Base-by-base conservation (phyloP, 2,888 invertebrate species). In the Podabrus alpinus region DNA sequence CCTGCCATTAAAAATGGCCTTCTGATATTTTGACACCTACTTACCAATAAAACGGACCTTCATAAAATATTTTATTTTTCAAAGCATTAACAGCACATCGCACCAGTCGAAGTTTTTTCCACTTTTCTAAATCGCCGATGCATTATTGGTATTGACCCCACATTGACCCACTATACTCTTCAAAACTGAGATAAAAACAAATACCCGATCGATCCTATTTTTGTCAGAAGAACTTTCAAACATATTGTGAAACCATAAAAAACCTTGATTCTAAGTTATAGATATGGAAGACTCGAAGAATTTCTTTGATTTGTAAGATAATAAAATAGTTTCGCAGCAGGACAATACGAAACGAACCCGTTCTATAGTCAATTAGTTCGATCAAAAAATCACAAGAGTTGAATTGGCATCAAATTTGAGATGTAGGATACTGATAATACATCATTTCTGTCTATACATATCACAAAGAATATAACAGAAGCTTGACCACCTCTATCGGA, bases 361-460 rank as follows among this genome's bases (percentile, higher is more conserved):
- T 69, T 69, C 69, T 16, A 24, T 29, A 59, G 21, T 21, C 69
- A 60, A 69, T 60, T 59, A 19, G 66, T 66, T 15, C 25, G 66
- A 71, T 71, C 24, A 60, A 67, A 67, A 67, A 67, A 11, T 59
- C 59, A 67, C 25, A 61, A 61, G 29, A 25, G 15, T 45, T 59
- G 61, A 67, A 68, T 61, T 29, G 62, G 66, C 66, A 71, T 66
- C 71, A 71, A 72, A 78, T 69, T 74, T 74, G 73, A 77, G 79
- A 79, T 79, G 79, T 78, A 77, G 72, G 75, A 78, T 75, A 69
- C 67, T 72, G 75, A 79, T 79, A 77, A 78, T 80, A 80, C 75
- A 80, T 80, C 80, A 80, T 79, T 74, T 73, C 78, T 79, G 81
- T 81, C 79, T 72, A 81, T 80, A 79, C 71, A 74, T 78, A 80